Conservation (phyloP, 1,140 invertebrate species). For the Asobara japonica region DNA sequence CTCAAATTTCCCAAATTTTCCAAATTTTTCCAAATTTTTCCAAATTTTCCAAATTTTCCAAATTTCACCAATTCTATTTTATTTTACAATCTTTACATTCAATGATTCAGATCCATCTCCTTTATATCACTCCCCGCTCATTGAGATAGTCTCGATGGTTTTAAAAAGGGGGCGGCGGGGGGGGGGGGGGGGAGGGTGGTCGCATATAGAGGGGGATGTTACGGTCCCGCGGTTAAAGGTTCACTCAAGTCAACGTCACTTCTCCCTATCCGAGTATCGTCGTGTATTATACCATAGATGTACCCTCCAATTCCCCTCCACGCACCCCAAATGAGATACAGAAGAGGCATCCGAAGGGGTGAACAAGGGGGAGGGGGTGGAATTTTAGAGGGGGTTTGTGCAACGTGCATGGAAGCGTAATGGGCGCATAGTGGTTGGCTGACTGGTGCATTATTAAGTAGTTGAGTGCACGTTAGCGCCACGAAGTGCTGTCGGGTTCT, state of each 20-base stretch:
- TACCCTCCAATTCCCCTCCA: conserved; percentile 3
- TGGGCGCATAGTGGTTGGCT: conserved; percentile 56
- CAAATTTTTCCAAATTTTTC: no score
- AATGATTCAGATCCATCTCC: neutral
- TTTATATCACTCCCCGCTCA: neutral
- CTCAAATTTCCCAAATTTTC: no score
- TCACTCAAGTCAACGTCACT: conserved; percentile 4
- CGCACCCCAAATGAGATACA: conserved; percentile 1
- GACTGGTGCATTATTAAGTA: conserved; percentile 60
- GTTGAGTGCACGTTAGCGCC: conserved; percentile 55
- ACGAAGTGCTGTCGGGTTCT: conserved; percentile 53
- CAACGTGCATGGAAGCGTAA: conserved; percentile 53
- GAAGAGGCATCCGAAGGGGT: neutral
- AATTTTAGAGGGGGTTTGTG: neutral
- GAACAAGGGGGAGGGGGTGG: neutral
- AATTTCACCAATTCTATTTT: no score
- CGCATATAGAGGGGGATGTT: no score
- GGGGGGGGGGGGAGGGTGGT: neutral
- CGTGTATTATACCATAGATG: conserved; percentile 4
- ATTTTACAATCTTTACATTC: no score
- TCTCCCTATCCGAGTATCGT: neutral
- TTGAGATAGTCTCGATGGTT: conserved; percentile 10
- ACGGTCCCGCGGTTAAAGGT: neutral
- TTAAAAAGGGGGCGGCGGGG: neutral
- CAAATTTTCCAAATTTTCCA: no score